These are phyloP conservation scores for Spea hammondii DNA, from an alignment of 2,797 vertebrate genomes.

Conservation along the genomic window DNA sequence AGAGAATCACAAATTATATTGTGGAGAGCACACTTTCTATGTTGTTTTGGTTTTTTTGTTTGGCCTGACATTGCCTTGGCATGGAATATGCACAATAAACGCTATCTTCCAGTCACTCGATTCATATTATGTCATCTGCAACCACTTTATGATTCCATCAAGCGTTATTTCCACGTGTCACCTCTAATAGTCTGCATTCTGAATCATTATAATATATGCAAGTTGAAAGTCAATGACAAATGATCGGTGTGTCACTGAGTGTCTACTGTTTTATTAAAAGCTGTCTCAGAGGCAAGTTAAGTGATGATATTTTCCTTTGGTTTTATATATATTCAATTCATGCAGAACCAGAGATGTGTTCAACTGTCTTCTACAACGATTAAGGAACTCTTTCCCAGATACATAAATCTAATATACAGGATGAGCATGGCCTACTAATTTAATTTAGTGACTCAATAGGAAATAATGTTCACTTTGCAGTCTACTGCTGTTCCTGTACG, in stretches of 20 bases:
- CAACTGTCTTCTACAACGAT: too few relatives aligned
- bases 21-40: too few relatives aligned
- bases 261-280: not conserved
- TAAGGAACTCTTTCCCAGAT: too few relatives aligned
- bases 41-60: too few relatives aligned
- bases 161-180: not conserved
- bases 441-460: too few relatives aligned
- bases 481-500: too few relatives aligned
- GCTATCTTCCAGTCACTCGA: not conserved
- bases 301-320: not conserved
- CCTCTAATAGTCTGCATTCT: not conserved
- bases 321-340: not conserved
- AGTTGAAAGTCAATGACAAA: not conserved
- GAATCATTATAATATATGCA: slow-evolving; percentile 3
- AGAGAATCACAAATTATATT: too few relatives aligned
- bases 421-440: too few relatives aligned
- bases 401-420: too few relatives aligned
- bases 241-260: not conserved
- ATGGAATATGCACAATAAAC: not conserved
- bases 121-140: not conserved
- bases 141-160: not conserved
- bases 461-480: too few relatives aligned
- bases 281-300: not conserved
- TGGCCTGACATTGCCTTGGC: too few relatives aligned
- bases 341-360: too few relatives aligned